Percentiles rank a stretch among this genome's conserved stretches.
Conservation (phyloP, 2,797 vertebrate genomes). For the Hyperoplus lanceolatus region DNA sequence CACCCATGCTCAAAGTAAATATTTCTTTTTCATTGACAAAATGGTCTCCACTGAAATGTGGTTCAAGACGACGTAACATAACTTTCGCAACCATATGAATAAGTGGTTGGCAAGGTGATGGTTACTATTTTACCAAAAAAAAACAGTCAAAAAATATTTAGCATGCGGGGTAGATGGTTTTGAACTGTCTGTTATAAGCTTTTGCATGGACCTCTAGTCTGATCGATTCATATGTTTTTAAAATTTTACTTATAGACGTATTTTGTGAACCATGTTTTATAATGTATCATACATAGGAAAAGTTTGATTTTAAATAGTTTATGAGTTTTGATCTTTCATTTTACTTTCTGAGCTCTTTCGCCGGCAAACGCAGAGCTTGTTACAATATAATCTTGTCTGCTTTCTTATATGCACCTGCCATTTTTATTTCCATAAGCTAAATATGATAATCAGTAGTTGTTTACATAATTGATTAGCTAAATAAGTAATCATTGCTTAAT, state of each 20-base stretch:
- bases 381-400: conserved; percentile 43
- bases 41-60: conserved; percentile 4
- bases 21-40: conserved; percentile 6
- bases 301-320: conserved; percentile 32
- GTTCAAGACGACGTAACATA: conserved; percentile 22
- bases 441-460: conserved; percentile 55
- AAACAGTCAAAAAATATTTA: conserved; percentile 27
- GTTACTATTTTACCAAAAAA: conserved; percentile 18
- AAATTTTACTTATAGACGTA: conserved; percentile 43
- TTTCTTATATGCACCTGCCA: conserved; percentile 48
- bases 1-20: neutral
- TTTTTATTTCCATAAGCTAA: conserved; percentile 65
- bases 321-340: conserved; percentile 29
- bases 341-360: conserved; percentile 37
- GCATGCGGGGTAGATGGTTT: conserved; percentile 43
- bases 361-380: conserved; percentile 41
- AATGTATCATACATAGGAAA: conserved; percentile 48
- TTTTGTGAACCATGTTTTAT: conserved; percentile 67
- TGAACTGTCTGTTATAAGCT: conserved; percentile 41
- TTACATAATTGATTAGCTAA: conserved; percentile 41
- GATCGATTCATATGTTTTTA: conserved; percentile 48
- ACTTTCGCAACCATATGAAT: conserved; percentile 17
- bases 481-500: conserved; percentile 2
- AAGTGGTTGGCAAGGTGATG: conserved; percentile 10
- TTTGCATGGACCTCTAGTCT: conserved; percentile 60